Percentiles rank a stretch among this genome's conserved stretches.
These are phyloP conservation scores for Sarcophaga variegata DNA, from an alignment of 2,888 invertebrate species.

Conservation along the genomic window DNA sequence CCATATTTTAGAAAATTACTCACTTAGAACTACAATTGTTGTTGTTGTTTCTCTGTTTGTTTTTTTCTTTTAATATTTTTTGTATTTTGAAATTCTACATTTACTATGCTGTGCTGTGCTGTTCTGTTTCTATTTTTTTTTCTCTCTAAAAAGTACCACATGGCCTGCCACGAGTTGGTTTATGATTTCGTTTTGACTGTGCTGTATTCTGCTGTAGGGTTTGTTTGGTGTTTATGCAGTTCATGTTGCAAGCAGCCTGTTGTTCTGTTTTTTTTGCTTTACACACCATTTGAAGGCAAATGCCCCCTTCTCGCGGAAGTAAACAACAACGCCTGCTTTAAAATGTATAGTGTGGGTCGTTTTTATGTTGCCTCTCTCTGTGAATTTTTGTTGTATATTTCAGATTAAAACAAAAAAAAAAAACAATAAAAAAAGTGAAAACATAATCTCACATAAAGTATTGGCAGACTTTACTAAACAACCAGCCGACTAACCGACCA, in stretches of 20 bases:
- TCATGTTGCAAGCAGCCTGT: constrained; percentile 39
- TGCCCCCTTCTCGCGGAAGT: constrained; percentile 53
- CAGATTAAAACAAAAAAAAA: constrained; percentile 17
- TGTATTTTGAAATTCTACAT: constrained; percentile 38
- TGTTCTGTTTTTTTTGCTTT: constrained; percentile 3
- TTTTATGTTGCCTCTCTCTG: constrained; percentile 29
- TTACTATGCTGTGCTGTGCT: background rate
- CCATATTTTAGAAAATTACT: constrained; percentile 53
- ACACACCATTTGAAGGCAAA: constrained; percentile 54
- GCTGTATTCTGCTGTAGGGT: background rate
- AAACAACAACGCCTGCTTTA: constrained; percentile 25
- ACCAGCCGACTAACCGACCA: constrained; percentile 17
- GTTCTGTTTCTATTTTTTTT: constrained; percentile 14
- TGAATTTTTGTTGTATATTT: constrained; percentile 23
- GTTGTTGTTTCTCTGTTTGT: background rate
- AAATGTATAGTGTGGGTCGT: constrained; percentile 55
- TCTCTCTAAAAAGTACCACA: constrained; percentile 54
- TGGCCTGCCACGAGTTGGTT: constrained; percentile 63
- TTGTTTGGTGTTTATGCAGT: constrained; percentile 34
- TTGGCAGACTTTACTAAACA: constrained; percentile 56
- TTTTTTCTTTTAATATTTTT: background rate
- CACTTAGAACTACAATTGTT: constrained; percentile 47
- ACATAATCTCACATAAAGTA: constrained; percentile 65
- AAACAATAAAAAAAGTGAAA: background rate
- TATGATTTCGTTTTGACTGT: background rate